Evolutionary conservation across 2,113 vertebrate genomes (phyloP).

Genomic region (Ctenomys sociabilis): DNA sequence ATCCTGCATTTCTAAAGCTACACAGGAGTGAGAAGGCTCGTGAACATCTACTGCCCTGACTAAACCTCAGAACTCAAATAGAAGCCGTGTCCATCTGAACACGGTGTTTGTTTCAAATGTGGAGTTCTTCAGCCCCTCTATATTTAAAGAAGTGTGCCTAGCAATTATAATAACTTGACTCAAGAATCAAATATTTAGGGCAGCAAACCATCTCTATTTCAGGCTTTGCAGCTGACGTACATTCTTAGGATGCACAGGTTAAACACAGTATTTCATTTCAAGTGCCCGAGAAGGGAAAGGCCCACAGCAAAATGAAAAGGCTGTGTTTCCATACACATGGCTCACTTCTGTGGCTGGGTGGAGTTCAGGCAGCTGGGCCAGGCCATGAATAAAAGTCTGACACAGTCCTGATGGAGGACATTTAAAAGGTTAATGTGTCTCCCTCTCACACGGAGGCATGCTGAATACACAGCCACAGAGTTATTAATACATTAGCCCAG

Average conservation of each 20-base stretch:
- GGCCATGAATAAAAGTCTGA: slow-evolving; percentile 51
- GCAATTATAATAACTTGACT: slow-evolving; percentile 80
- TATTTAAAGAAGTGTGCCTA: slow-evolving; percentile 81
- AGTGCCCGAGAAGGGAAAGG: slow-evolving; percentile 78
- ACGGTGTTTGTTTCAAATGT: slow-evolving; percentile 47
- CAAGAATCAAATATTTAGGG: slow-evolving; percentile 80
- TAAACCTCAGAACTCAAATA: not conserved
- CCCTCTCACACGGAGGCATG: slow-evolving; percentile 61
- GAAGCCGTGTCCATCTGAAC: not conserved
- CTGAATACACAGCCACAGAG: slow-evolving; percentile 53
- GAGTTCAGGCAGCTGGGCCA: not conserved
- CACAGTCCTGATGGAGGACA: not conserved
- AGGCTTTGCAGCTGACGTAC: slow-evolving; percentile 71
- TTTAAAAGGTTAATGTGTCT: slow-evolving; percentile 70
- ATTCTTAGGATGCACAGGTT: slow-evolving; percentile 73
- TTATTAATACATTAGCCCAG: slow-evolving; percentile 71
- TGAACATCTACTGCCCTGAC: not conserved
- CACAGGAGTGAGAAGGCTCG: not conserved
- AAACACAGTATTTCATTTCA: slow-evolving; percentile 74
- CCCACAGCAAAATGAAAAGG: slow-evolving; percentile 52
- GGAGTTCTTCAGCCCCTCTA: slow-evolving; percentile 66
- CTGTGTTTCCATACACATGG: slow-evolving; percentile 29
- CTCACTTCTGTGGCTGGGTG: not conserved
- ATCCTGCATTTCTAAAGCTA: not conserved
- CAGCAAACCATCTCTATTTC: slow-evolving; percentile 75